Base-by-base conservation (phyloP, 2,113 vertebrate genomes). In the Forbesichthys papilliferus region DNA sequence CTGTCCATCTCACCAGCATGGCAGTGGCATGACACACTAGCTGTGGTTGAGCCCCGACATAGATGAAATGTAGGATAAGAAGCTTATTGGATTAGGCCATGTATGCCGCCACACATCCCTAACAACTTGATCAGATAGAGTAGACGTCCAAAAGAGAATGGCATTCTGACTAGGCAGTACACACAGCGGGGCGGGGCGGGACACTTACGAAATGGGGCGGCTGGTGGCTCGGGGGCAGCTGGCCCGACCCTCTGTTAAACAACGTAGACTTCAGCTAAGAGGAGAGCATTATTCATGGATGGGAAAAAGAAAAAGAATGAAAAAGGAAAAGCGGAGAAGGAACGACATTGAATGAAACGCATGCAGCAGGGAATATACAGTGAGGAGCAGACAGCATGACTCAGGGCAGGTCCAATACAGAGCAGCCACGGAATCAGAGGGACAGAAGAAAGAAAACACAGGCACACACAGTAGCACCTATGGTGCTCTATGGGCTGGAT, bases 221-320 rank as follows among this genome's bases (percentile, higher is more conserved):
- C 52, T 70, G 82, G 6, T 53, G 80, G 71, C 34, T 82, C 68
- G 14, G 60, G 72, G 77, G 9, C 66, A 84, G 71, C 16, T 74
- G 83, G 71, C 12, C 73, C 66, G 84, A 73, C 48, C 61, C 73
- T 77, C 82, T 80, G 73, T 62, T 82, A 85, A 74, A 80, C 75
- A 90, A 78, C 51, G 89, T 71, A 1, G 64, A 80, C 89, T 87
- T 90, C 84, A 90, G 72, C 89, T 88, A 71, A 46, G 64, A 42
- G 3, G 20, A 42, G 10, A 13, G 9, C 9, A 18, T 27, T 42
- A 54, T 66, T 75, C 66, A 3, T 68, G 61, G 62, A 54, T 57
- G n/a, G 58, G 70, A 65, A 51, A 12, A 42, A 42, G 9, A 58
- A 48, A 8, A 51, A 20, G 3, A 64, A 55, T 49, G 47, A 47